phyloP scores from a whole-genome alignment of 2,113 vertebrate genomes.

The Neodontobutis hainanensis region DNA sequence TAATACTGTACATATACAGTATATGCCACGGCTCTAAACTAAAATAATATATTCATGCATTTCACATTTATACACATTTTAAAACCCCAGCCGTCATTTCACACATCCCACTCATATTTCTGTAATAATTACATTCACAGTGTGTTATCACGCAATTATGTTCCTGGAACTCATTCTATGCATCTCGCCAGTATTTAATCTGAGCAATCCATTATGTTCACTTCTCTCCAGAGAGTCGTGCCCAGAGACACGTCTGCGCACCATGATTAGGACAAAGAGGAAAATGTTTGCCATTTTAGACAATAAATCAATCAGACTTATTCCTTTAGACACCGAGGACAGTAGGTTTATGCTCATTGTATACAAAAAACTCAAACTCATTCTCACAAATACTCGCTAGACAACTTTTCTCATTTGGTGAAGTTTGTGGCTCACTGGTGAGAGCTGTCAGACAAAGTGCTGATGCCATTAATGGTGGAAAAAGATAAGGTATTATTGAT shows the following conservation, averaged over 20 bases:
- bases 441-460: conserved; percentile 1
- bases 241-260: conserved; percentile 28
- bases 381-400: no score
- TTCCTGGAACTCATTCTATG: conserved; percentile 36
- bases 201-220: conserved; percentile 37
- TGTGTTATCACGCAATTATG: conserved; percentile 19
- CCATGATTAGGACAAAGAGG: conserved; percentile 43
- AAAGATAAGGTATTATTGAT: background rate
- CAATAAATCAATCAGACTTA: conserved; percentile 16
- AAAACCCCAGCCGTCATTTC: background rate
- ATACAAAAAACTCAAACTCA: no score
- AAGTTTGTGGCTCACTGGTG: background rate
- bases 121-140: conserved; percentile 14
- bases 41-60: conserved; percentile 1
- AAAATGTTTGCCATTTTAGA: conserved; percentile 10
- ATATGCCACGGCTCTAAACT: background rate
- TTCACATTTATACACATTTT: background rate
- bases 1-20: no score
- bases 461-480: background rate
- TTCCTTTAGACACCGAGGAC: background rate
- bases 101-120: background rate
- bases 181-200: conserved; percentile 37
- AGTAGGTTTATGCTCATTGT: background rate
- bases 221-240: conserved; percentile 11
- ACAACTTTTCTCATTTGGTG: background rate